phyloP scores from a whole-genome alignment of 2,888 invertebrate species.

The Drosophila testacea region DNA sequence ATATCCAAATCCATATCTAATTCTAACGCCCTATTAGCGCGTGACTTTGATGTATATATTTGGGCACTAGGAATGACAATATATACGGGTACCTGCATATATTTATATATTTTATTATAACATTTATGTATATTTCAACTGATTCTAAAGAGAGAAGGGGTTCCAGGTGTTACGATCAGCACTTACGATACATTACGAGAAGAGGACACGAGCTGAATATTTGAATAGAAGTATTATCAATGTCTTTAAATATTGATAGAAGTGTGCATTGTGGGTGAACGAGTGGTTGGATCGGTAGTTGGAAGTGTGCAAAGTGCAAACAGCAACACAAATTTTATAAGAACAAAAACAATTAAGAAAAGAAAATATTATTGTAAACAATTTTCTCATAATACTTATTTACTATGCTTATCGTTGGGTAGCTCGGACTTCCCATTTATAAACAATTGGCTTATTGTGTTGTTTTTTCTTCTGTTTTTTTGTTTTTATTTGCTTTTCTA shows the following conservation, averaged over 20 bases:
- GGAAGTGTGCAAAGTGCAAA: constrained; percentile 30
- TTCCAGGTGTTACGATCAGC: constrained; percentile 15
- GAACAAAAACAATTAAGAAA: constrained; percentile 39
- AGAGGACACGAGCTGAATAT: constrained; percentile 50
- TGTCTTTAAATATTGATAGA: constrained; percentile 13
- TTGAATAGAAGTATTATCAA: constrained; percentile 25
- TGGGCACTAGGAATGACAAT: background rate
- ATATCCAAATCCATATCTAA: constrained; percentile 31
- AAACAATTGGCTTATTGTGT: constrained; percentile 54
- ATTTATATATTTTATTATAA: background rate
- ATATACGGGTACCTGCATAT: constrained; percentile 1
- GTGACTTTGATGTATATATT: constrained; percentile 42
- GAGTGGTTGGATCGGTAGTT: constrained; percentile 13
- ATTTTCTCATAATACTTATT: constrained; percentile 60
- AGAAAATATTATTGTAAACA: constrained; percentile 52
- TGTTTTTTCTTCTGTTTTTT: constrained; percentile 1
- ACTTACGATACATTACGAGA: background rate
- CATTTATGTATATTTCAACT: no score
- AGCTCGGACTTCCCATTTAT: constrained; percentile 39
- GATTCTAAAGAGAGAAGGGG: no score
- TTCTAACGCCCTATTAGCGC: constrained; percentile 46
- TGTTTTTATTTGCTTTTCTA: constrained; percentile 26
- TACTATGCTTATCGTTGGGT: constrained; percentile 57
- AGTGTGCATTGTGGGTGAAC: constrained; percentile 6
- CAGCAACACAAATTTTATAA: constrained; percentile 13